Conservation (phyloP, 2,888 invertebrate genomes). For the Melieria omissa region DNA sequence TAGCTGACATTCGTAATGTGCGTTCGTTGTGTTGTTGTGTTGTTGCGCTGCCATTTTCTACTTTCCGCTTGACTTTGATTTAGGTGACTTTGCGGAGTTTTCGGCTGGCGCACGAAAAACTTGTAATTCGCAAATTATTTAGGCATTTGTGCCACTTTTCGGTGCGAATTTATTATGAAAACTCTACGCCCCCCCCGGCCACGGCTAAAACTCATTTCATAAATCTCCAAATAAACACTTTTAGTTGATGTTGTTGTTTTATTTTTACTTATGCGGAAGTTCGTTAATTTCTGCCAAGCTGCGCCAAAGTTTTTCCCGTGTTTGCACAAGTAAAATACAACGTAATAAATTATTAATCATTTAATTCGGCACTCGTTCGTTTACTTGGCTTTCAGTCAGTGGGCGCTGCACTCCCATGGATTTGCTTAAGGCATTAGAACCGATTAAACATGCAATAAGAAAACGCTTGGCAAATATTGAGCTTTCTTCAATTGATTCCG, state of each 20-base stretch:
- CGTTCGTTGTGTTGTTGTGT: no score
- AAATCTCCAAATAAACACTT: slow-evolving; percentile 19
- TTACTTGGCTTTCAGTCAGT: no score
- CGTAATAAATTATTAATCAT: slow-evolving; percentile 23
- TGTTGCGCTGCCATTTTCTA: background rate
- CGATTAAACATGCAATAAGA: no score
- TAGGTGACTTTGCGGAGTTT: slow-evolving; percentile 35
- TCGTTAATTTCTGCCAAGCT: no score
- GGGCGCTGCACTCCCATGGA: no score
- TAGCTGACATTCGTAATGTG: no score
- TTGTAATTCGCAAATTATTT: slow-evolving; percentile 9
- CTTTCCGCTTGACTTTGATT: slow-evolving; percentile 35
- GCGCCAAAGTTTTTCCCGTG: slow-evolving; percentile 10
- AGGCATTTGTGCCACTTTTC: background rate
- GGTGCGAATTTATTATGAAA: background rate
- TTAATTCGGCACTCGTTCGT: background rate
- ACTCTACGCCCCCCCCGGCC: no score
- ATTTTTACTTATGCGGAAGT: no score
- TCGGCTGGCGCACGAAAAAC: slow-evolving; percentile 10
- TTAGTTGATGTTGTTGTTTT: background rate
- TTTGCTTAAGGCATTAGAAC: no score
- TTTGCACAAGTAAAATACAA: slow-evolving; percentile 7
- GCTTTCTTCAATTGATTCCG: no score
- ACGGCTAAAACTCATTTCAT: slow-evolving; percentile 13
- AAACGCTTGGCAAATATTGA: no score